Evolutionary conservation across 1,140 invertebrate species (phyloP), one percentile per base, ranked within the genome.

Genomic region (Probaryconus sp.): DNA sequence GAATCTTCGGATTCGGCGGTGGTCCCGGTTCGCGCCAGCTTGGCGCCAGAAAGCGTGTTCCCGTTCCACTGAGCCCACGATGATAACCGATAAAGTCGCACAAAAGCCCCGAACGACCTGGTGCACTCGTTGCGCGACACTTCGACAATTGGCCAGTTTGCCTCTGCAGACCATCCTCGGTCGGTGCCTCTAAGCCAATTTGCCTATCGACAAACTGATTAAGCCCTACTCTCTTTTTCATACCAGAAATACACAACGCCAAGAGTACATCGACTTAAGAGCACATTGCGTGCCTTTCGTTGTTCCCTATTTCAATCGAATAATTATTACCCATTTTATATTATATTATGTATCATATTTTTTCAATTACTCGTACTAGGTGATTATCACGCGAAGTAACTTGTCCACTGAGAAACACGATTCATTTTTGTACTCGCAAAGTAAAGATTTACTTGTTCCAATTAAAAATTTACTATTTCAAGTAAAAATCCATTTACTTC

Each of bases 181-280:
- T 79, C 76, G 79, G 67, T 77, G 82, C 74, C 80, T 83, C 63
- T 88, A 88, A 88, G 86, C 85, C 86, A 87, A 88, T 88, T 87
- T 87, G 82, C 77, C 81, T 88, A 88, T 87, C 84, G 86, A 88
- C 86, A 82, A 88, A 84, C 86, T 88, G 87, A 88, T 88, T 88
- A 88, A 87, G 82, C 83, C 85, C 85, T 87, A 85, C 81, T 81
- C 77, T 78, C 56, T 77, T n/a, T n/a, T 78, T 80, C 78, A 78
- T 72, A 70, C 61, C 51, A 67, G 64, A 74, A 74, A 69, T 68
- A 69, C 38, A 70, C 58, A 69, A 42, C 28, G 31, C 20, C 58
- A 35, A 60, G 38, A 45, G 40, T 53, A 24, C 60, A 33, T 51
- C 60, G 37, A 47, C 58, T 63, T 53, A 53, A 40, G 35, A 33